A percentile compares a stretch with the other conserved stretches of the same genome.
Evolutionary conservation across 2,888 invertebrate species (phyloP).

Genomic region (Boloria selene): DNA sequence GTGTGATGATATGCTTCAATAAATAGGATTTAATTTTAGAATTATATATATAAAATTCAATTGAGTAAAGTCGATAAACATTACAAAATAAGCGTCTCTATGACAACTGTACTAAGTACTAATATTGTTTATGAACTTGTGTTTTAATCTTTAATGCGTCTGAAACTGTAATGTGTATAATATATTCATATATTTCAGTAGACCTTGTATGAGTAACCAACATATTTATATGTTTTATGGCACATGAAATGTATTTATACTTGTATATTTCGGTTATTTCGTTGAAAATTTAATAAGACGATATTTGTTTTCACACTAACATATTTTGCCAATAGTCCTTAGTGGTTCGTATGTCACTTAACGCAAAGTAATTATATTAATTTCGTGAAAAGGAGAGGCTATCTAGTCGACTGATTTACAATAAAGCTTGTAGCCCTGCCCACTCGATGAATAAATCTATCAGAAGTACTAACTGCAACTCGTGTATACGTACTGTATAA

Average conservation of each 20-base stretch:
- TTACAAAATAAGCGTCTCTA: neutral
- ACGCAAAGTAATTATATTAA: constrained; percentile 18
- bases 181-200: constrained; percentile 4
- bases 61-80: too few species aligned
- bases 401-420: constrained; percentile 44
- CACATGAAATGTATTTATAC: constrained; percentile 12
- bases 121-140: neutral
- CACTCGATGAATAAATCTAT: constrained; percentile 60
- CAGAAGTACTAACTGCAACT: constrained; percentile 48
- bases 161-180: neutral
- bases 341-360: constrained; percentile 21
- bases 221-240: constrained; percentile 3
- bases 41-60: too few species aligned
- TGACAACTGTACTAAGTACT: neutral
- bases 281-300: neutral
- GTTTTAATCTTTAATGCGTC: constrained; percentile 15
- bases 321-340: constrained; percentile 7
- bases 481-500: constrained; percentile 45
- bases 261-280: constrained; percentile 2
- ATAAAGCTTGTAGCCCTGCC: constrained; percentile 44
- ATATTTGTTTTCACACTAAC: constrained; percentile 17
- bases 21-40: too few species aligned
- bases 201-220: constrained; percentile 12
- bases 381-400: constrained; percentile 25
- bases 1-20: too few species aligned